These are phyloP conservation scores for Petrolisthes cinctipes DNA, from an alignment of 2,888 invertebrate species.

Conservation along the genomic window DNA sequence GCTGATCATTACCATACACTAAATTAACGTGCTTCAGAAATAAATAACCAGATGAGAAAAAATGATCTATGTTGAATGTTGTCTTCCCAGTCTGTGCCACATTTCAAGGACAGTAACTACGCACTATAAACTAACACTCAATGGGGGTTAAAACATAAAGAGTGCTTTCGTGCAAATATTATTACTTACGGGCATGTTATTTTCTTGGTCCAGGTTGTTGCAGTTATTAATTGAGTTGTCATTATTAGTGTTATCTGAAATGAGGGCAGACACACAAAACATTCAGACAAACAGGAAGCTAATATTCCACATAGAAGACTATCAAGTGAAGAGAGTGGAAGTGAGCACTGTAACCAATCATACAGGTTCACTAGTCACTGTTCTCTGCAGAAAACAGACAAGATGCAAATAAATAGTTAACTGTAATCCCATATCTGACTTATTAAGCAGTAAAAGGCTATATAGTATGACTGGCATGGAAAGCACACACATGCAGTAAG, in stretches of 20 bases:
- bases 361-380: too few species aligned
- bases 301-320: not conserved
- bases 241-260: constrained; percentile 59
- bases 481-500: too few species aligned
- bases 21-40: not conserved
- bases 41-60: not conserved
- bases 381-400: too few species aligned
- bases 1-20: not conserved
- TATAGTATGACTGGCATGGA: too few species aligned
- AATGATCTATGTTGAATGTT: not conserved
- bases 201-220: constrained; percentile 55
- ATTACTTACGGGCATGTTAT: constrained; percentile 60
- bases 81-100: not conserved
- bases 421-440: too few species aligned
- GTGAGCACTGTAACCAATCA: too few species aligned
- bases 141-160: constrained; percentile 7
- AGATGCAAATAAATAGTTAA: too few species aligned
- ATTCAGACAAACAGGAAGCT: constrained; percentile 37
- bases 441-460: too few species aligned
- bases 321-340: not conserved
- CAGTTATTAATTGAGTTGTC: constrained; percentile 58
- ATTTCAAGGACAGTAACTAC: constrained; percentile 20
- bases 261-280: constrained; percentile 53
- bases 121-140: constrained; percentile 14
- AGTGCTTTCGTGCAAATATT: not conserved